Base-by-base conservation (phyloP, 92 coral and sea anemone genomes). In the Zoanthus gigantus region DNA sequence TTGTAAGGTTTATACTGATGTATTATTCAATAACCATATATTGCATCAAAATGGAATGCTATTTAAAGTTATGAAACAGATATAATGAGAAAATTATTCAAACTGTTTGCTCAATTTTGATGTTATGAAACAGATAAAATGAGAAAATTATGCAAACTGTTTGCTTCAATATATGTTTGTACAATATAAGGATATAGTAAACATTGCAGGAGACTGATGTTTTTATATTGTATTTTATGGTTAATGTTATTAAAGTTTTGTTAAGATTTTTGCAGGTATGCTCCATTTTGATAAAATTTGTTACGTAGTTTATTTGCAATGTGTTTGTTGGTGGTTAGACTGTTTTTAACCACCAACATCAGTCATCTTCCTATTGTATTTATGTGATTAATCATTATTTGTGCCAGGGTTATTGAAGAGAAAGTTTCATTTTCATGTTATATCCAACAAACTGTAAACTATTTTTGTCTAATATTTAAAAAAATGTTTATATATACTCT, bases 281-380 rank as follows among this genome's bases (percentile, higher is more conserved):
- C 47, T 32, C 76, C 1, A 34, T 71, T 71, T 71, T 34, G 76
- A 71, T 71, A 71, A 71, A 29, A 71, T 71, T 71, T 71, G 75
- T 71, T 71, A 71, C 75, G 16, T 71, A 71, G 75, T 71, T 71
- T 71, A 71, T 71, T 71, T 71, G 75, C 47, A 71, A 71, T 71
- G 75, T 71, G 75, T 71, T 71, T 30, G 14, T 71, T 71, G 75
- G 75, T 71, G 75, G 75, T 71, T 71, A 71, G 75, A 71, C 75
- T 71, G 75, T 71, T 71, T 71, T 71, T 71, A 71, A 71, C 75
- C 75, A 71, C 75, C 75, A 71, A 71, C 75, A 71, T 71, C 75
- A 71, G 75, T 71, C 75, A 71, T 29, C 47, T 71, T 71, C 13
- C 75, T 71, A 71, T 71, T 71, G 75, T 71, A 71, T 71, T 71